Percentiles rank a stretch among this genome's conserved stretches.
These are phyloP conservation scores for Staurois parvus DNA, from an alignment of 2,797 vertebrate species.

Conservation along the genomic window DNA sequence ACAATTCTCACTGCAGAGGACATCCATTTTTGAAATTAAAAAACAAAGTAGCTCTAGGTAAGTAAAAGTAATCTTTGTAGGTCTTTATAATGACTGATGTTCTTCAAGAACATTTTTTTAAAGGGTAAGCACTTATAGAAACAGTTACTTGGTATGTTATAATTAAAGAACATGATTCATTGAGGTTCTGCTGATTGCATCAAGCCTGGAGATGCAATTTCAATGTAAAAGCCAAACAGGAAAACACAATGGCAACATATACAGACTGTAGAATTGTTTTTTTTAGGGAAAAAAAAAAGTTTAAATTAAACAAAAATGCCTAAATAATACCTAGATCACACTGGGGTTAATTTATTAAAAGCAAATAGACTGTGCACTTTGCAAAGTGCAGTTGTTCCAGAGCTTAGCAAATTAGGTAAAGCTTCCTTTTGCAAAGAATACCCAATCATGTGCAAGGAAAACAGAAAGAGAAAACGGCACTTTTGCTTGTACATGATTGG, in stretches of 20 bases:
- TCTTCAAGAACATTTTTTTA: constrained; percentile 13
- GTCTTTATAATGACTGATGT: constrained; percentile 18
- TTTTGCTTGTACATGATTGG: no score
- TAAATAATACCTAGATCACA: no score
- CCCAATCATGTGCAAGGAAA: no score
- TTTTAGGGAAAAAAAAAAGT: neutral
- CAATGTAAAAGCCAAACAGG: constrained; percentile 29
- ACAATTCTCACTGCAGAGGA: no score
- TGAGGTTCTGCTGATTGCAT: constrained; percentile 47
- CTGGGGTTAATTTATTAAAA: no score
- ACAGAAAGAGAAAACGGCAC: no score
- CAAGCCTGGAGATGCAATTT: constrained; percentile 40
- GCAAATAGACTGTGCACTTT: no score
- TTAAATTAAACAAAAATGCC: no score
- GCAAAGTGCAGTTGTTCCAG: no score
- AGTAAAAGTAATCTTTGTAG: constrained; percentile 21
- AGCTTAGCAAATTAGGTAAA: no score
- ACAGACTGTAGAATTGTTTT: constrained; percentile 3
- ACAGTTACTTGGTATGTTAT: constrained; percentile 30
- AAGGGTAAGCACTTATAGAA: constrained; percentile 1
- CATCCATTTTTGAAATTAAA: neutral
- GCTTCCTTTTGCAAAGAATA: no score
- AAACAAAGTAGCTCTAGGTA: constrained; percentile 18
- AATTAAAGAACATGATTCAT: constrained; percentile 30
- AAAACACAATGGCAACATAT: constrained; percentile 16